Evolutionary conservation across 2,797 vertebrate genomes (phyloP).

Genomic region (Peromyscus nudipes): DNA sequence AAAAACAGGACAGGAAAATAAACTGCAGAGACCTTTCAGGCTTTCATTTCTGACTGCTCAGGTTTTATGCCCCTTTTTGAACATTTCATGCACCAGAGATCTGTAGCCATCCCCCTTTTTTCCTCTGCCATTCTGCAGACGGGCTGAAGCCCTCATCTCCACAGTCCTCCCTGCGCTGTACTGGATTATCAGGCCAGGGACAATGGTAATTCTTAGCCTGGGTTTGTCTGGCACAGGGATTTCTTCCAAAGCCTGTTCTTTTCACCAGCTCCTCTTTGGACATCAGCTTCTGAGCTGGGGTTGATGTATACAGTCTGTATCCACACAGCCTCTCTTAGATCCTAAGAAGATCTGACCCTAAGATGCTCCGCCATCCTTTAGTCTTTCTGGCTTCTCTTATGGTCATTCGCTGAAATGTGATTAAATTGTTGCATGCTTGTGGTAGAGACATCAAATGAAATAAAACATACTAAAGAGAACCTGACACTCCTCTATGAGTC

Average conservation of each 20-base stretch:
- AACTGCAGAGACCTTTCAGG: slow-evolving; percentile 67
- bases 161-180: background rate
- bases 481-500: background rate
- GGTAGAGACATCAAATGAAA: slow-evolving; percentile 38
- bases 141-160: background rate
- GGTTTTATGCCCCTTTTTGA: slow-evolving; percentile 43
- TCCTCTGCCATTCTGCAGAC: slow-evolving; percentile 1
- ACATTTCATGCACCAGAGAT: slow-evolving; percentile 15
- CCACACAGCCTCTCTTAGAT: background rate
- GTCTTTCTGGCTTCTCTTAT: slow-evolving; percentile 22
- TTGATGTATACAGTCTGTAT: background rate
- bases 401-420: background rate
- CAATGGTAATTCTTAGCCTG: background rate
- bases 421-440: slow-evolving; percentile 8
- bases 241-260: slow-evolving; percentile 49
- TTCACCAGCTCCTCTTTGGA: background rate
- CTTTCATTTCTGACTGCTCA: slow-evolving; percentile 58
- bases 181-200: background rate
- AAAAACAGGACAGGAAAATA: slow-evolving; percentile 61
- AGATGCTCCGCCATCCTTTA: background rate
- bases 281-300: background rate
- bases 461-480: slow-evolving; percentile 32
- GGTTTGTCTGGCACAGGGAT: background rate
- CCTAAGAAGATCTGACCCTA: background rate
- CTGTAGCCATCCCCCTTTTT: background rate